phyloP scores from a whole-genome alignment of 35 echinoderm and acorn worm species.

The Apostichopus californicus region DNA sequence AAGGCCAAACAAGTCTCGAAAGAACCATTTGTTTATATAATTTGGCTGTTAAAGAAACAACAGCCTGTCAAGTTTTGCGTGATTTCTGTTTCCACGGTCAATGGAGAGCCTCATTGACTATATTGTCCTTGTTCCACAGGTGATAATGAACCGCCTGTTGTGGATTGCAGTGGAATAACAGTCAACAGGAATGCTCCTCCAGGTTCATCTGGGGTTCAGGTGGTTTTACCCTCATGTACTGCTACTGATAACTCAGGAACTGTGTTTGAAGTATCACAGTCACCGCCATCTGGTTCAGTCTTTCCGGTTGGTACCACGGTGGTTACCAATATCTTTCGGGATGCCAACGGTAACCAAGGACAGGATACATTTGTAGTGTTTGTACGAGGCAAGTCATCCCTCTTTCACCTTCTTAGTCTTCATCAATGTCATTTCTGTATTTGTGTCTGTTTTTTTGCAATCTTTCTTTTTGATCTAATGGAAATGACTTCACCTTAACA shows the following conservation, averaged over 20 bases:
- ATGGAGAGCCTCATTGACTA: too few species aligned
- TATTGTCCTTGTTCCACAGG: not conserved
- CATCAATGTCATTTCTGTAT: too few species aligned
- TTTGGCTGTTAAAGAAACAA: too few species aligned
- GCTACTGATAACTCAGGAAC: conserved; percentile 30
- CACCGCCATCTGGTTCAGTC: not conserved
- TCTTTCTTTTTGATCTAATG: too few species aligned
- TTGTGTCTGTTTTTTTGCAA: too few species aligned
- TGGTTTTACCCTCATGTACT: conserved; percentile 1
- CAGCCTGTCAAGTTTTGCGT: too few species aligned
- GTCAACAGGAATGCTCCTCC: not conserved
- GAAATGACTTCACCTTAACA: too few species aligned
- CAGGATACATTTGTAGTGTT: not conserved
- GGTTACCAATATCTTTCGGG: conserved; percentile 4
- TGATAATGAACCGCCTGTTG: not conserved
- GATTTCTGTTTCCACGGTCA: too few species aligned
- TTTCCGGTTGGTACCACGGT: not conserved
- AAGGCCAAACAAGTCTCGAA: too few species aligned
- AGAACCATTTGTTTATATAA: too few species aligned
- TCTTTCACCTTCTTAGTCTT: too few species aligned
- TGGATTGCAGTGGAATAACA: conserved; percentile 1
- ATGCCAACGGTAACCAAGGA: conserved; percentile 6
- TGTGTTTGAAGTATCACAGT: not conserved
- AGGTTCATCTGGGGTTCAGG: not conserved
- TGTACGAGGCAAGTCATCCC: not conserved